These are phyloP conservation scores for Tychaedon coryphoeus DNA, from an alignment of 2,113 vertebrate genomes.

Conservation along the genomic window DNA sequence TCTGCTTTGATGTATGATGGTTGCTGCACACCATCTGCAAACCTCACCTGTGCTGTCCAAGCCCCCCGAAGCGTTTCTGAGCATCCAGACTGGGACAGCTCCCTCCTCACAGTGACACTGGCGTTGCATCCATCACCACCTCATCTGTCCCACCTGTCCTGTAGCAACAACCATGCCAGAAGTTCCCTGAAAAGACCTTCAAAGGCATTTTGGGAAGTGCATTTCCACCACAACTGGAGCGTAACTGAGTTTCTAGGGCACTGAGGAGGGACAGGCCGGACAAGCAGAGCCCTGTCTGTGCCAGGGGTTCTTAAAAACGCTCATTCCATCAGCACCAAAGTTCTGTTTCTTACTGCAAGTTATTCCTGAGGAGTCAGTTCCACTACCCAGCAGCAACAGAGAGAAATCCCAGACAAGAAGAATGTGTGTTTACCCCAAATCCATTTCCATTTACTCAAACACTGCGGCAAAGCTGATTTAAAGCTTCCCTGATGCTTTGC, in stretches of 20 bases:
- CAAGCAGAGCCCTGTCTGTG: neutral
- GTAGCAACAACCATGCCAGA: neutral
- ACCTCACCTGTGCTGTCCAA: neutral
- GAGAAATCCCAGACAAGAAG: neutral
- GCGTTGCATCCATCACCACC: neutral
- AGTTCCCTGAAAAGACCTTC: neutral
- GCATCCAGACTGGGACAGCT: neutral
- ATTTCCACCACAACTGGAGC: neutral
- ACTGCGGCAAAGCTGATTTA: neutral
- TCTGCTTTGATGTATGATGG: fast-evolving
- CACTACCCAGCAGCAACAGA: neutral
- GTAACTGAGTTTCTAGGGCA: neutral
- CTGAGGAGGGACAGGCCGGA: neutral
- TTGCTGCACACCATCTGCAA: neutral
- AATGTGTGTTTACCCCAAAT: neutral
- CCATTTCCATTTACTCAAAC: neutral
- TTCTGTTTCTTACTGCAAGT: neutral
- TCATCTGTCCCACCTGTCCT: neutral
- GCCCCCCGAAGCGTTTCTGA: fast-evolving
- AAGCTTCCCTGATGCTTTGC: neutral
- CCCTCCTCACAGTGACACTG: neutral
- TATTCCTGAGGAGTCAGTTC: neutral
- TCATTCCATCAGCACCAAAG: neutral
- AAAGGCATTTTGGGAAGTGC: neutral
- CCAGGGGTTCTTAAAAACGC: neutral